Conservation (phyloP, 1,140 invertebrate genomes). For the Pseudomyrmex sp. region DNA sequence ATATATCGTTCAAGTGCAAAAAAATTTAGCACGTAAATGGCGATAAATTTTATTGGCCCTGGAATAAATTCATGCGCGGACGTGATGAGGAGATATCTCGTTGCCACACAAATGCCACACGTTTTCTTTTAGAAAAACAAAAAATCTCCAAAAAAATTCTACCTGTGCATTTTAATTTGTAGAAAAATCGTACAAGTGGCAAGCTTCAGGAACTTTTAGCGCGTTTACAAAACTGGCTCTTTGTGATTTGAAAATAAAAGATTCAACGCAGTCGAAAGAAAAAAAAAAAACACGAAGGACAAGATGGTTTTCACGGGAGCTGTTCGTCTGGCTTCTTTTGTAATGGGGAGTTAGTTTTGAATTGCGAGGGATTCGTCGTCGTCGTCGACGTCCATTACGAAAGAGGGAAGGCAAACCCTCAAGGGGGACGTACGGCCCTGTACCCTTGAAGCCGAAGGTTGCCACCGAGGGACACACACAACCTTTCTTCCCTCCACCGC, state of each 20-base stretch:
- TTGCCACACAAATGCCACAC: background rate
- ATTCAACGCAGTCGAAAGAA: background rate
- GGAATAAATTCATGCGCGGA: background rate
- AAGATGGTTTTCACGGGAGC: constrained; percentile 30
- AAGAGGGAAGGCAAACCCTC: constrained; percentile 51
- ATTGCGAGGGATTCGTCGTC: constrained; percentile 37
- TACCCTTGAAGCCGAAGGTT: constrained; percentile 84
- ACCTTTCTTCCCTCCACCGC: constrained; percentile 71
- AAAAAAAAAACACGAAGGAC: background rate
- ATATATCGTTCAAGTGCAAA: background rate
- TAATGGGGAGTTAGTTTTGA: constrained; percentile 37
- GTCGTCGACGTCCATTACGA: background rate
- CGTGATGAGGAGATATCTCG: background rate
- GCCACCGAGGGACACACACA: constrained; percentile 68
- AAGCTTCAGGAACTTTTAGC: background rate
- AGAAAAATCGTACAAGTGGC: background rate
- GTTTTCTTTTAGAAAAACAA: background rate
- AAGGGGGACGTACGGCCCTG: constrained; percentile 76
- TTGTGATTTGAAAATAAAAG: background rate
- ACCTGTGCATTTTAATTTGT: background rate
- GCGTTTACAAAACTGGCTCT: background rate
- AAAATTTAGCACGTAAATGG: background rate
- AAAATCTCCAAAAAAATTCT: background rate
- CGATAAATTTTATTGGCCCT: constrained; percentile 14
- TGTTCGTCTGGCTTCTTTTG: constrained; percentile 10